A percentile compares a stretch with the other conserved stretches of the same genome.
phyloP scores from a whole-genome alignment of 2,113 vertebrate species.

The Erpornis zantholeuca region DNA sequence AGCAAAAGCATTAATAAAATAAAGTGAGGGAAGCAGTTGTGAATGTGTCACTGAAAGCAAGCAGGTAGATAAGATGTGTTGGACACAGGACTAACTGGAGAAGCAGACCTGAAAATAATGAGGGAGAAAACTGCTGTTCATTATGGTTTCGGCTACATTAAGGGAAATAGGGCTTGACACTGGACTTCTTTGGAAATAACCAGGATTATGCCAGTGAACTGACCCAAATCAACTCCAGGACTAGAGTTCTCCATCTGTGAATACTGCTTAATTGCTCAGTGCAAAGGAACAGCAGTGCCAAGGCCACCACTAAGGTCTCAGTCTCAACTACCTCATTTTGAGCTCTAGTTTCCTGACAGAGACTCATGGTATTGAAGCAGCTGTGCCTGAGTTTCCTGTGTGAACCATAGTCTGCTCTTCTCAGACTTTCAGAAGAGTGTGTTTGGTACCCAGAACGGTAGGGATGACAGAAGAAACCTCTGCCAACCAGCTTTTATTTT shows the following conservation, averaged over 20 bases:
- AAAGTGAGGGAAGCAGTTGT: neutral
- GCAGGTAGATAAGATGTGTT: neutral
- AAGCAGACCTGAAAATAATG: conserved; percentile 9
- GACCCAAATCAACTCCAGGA: neutral
- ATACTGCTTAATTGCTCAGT: conserved; percentile 3
- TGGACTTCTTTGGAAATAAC: conserved; percentile 5
- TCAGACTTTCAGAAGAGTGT: neutral
- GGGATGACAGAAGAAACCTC: neutral
- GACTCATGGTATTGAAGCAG: neutral
- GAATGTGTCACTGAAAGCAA: neutral
- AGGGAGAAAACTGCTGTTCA: conserved; percentile 1
- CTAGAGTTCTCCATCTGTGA: conserved; percentile 13
- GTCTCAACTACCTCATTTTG: neutral
- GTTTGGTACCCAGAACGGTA: neutral
- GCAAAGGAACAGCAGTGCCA: neutral
- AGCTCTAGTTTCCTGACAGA: neutral
- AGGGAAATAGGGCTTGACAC: neutral
- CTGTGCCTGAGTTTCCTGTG: neutral
- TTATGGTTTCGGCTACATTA: neutral
- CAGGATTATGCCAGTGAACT: neutral
- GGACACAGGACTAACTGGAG: neutral
- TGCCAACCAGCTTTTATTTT: neutral
- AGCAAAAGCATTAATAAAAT: neutral
- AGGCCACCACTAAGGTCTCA: neutral
- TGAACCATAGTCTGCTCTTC: neutral